These are phyloP conservation scores for Paratilapia polleni DNA, from an alignment of 2,113 vertebrate species.

Conservation along the genomic window DNA sequence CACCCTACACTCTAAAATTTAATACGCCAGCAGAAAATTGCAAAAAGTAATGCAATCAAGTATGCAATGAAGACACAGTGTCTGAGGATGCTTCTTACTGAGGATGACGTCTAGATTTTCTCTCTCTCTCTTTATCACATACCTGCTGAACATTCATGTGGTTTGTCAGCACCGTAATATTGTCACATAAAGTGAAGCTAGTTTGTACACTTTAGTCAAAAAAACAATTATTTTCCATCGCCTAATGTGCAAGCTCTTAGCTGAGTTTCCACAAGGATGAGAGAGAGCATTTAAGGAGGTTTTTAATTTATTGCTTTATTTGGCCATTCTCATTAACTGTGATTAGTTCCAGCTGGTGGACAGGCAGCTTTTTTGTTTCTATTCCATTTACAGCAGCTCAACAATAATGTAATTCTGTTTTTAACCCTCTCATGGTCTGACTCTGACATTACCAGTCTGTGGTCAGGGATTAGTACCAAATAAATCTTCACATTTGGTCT, in stretches of 20 bases:
- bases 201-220: not conserved
- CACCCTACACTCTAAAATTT: not conserved
- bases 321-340: conserved; percentile 4
- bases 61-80: not conserved
- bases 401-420: not conserved
- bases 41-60: not conserved
- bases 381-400: not conserved
- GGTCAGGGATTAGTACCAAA: not conserved
- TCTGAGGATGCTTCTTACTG: not conserved
- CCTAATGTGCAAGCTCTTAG: not conserved
- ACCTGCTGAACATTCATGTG: not conserved
- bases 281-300: not conserved
- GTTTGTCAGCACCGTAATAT: not conserved
- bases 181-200: not conserved
- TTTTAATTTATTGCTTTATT: not conserved
- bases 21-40: not conserved
- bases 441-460: not conserved
- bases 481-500: not conserved
- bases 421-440: not conserved
- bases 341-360: conserved; percentile 14
- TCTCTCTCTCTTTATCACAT: no score
- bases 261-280: not conserved
- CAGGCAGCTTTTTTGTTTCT: not conserved
- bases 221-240: not conserved
- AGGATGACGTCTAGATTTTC: not conserved